These are phyloP conservation scores for Gerris lacustris DNA, from an alignment of 2,888 invertebrate species.

Conservation along the genomic window DNA sequence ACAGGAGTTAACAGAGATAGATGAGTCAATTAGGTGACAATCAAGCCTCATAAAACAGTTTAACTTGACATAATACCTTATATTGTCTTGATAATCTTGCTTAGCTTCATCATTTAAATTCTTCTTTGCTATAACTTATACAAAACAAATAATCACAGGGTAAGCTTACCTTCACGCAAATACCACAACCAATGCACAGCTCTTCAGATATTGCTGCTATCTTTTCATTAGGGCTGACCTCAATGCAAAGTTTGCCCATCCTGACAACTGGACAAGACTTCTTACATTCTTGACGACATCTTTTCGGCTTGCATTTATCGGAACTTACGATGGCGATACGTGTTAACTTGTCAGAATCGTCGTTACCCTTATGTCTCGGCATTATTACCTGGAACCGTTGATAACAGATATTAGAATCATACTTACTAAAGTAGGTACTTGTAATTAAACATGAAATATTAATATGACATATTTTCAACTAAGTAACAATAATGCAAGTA, in stretches of 20 bases:
- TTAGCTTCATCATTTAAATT: no score
- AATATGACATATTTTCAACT: no score
- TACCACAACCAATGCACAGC: constrained; percentile 98
- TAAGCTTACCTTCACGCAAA: constrained; percentile 80
- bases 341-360: constrained; percentile 85
- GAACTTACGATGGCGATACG: constrained; percentile 95
- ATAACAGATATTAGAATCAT: no score
- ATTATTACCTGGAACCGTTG: constrained; percentile 18
- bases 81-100: no score
- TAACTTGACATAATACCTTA: no score
- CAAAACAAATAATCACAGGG: background rate
- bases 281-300: constrained; percentile 98
- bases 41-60: no score
- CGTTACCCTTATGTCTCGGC: constrained; percentile 48
- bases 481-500: no score
- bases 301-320: constrained; percentile 97
- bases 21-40: no score
- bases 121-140: no score
- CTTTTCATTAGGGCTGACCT: constrained; percentile 89
- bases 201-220: constrained; percentile 96
- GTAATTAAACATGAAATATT: no score
- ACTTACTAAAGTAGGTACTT: no score
- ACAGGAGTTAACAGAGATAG: no score
- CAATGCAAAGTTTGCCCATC: constrained; percentile 98
- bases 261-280: constrained; percentile 96